Percentiles rank a stretch among this genome's conserved stretches.
Evolutionary conservation across 2,888 invertebrate genomes (phyloP).

Genomic region (Ophion costatus): DNA sequence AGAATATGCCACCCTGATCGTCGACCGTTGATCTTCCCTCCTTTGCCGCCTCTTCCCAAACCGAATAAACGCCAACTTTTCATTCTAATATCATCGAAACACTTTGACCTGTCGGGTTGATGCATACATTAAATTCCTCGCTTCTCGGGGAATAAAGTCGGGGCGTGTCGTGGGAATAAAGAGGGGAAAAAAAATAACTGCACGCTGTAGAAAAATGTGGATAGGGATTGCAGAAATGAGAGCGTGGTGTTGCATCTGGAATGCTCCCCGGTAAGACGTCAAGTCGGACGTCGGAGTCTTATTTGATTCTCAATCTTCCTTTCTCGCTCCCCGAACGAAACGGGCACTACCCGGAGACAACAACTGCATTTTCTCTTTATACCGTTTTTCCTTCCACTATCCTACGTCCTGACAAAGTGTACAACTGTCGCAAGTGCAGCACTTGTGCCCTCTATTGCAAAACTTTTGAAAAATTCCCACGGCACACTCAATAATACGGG

Average conservation of each 20-base stretch:
- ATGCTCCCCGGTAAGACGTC: constrained; percentile 16
- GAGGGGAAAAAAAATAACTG: constrained; percentile 23
- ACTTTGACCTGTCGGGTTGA: background rate
- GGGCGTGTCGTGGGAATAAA: background rate
- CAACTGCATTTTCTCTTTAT: constrained; percentile 12
- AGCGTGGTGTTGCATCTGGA: background rate
- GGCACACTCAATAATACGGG: constrained; percentile 53
- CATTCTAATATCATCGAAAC: constrained; percentile 17
- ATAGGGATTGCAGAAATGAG: constrained; percentile 39
- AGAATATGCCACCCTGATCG: background rate
- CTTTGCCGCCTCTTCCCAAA: background rate
- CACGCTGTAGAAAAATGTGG: constrained; percentile 50
- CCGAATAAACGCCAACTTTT: constrained; percentile 17
- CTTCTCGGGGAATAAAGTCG: background rate
- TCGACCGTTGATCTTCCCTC: background rate
- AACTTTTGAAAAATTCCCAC: constrained; percentile 38
- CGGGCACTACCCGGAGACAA: constrained; percentile 13
- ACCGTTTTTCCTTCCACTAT: background rate
- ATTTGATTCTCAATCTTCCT: constrained; percentile 58
- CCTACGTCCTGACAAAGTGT: constrained; percentile 25
- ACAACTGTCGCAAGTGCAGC: constrained; percentile 13
- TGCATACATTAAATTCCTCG: constrained; percentile 37
- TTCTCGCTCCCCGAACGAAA: constrained; percentile 50
- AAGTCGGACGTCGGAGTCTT: constrained; percentile 44
- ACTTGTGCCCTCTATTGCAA: background rate